phyloP scores from a whole-genome alignment of 2,888 invertebrate genomes.

The Fragum fragum region DNA sequence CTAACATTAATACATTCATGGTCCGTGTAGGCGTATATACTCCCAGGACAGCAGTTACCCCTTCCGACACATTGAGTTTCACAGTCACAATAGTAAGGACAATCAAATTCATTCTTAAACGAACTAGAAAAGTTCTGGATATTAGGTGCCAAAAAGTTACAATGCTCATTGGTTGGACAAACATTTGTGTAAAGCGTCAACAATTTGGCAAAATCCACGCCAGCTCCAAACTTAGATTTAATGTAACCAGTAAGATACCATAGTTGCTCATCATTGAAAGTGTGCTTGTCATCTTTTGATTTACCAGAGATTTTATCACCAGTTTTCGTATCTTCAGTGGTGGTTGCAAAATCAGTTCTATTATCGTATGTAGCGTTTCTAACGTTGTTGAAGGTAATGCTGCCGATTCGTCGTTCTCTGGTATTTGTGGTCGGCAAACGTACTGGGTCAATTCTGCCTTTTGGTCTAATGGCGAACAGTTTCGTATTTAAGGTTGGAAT shows the following conservation, averaged over 20 bases:
- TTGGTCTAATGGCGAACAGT: not conserved
- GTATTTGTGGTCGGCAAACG: not conserved
- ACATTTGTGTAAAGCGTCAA: constrained; percentile 5
- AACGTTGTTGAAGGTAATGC: not conserved
- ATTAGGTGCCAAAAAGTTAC: constrained; percentile 1
- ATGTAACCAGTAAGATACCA: not conserved
- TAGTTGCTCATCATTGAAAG: not conserved
- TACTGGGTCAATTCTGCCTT: not conserved
- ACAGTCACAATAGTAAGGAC: constrained; percentile 8
- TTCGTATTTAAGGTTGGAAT: not conserved
- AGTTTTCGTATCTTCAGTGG: no score
- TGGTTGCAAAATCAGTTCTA: not conserved
- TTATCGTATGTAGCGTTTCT: not conserved
- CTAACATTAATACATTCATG: constrained; percentile 5
- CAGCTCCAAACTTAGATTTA: not conserved
- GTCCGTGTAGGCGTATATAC: constrained; percentile 15
- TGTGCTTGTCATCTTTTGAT: not conserved
- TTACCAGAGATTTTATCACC: not conserved
- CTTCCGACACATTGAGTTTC: not conserved
- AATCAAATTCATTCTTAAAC: constrained; percentile 9
- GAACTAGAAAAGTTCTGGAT: not conserved
- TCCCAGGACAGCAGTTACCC: constrained; percentile 8
- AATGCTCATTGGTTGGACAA: not conserved
- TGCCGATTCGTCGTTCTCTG: not conserved
- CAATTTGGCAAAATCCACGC: not conserved